Evolutionary conservation across 2,888 invertebrate genomes (phyloP).

Genomic region (Orgyia antiqua): DNA sequence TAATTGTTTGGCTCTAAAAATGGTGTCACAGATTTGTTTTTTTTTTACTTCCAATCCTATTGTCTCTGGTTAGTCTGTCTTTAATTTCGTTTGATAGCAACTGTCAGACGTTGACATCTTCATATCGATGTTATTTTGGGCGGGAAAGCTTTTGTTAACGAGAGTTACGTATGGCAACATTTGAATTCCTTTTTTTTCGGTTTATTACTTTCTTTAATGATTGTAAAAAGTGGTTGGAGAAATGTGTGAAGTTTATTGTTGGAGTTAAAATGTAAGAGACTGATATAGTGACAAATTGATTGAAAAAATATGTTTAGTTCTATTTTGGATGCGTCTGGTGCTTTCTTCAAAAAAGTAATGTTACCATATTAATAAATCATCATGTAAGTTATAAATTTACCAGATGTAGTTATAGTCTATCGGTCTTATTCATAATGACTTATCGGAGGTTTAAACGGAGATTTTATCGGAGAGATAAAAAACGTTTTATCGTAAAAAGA

Average conservation of each 20-base stretch:
- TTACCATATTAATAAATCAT: too few relatives aligned
- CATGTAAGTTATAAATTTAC: too few relatives aligned
- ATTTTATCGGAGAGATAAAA: too few relatives aligned
- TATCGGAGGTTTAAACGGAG: too few relatives aligned
- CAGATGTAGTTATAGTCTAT: too few relatives aligned
- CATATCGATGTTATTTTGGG: constrained; percentile 37
- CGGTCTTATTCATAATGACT: too few relatives aligned
- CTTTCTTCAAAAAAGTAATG: too few relatives aligned
- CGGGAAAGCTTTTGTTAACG: constrained; percentile 17
- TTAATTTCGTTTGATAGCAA: constrained; percentile 44
- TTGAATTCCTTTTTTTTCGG: constrained; percentile 20
- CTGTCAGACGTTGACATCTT: constrained; percentile 40
- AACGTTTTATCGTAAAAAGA: too few relatives aligned
- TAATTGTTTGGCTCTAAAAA: constrained; percentile 22
- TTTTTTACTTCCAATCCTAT: constrained; percentile 15
- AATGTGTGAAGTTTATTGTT: background rate
- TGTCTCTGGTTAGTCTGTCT: constrained; percentile 26
- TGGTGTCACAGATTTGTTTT: constrained; percentile 40
- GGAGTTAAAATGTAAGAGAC: constrained; percentile 2
- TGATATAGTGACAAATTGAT: background rate
- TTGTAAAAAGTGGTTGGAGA: constrained; percentile 4
- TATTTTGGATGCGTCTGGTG: too few relatives aligned
- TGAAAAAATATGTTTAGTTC: too few relatives aligned
- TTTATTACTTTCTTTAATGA: constrained; percentile 1
- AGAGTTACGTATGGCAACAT: constrained; percentile 21